Evolutionary conservation across 2,797 vertebrate species (phyloP), one percentile per base, ranked within the genome.

Genomic region (Eleutherodactylus coqui): DNA sequence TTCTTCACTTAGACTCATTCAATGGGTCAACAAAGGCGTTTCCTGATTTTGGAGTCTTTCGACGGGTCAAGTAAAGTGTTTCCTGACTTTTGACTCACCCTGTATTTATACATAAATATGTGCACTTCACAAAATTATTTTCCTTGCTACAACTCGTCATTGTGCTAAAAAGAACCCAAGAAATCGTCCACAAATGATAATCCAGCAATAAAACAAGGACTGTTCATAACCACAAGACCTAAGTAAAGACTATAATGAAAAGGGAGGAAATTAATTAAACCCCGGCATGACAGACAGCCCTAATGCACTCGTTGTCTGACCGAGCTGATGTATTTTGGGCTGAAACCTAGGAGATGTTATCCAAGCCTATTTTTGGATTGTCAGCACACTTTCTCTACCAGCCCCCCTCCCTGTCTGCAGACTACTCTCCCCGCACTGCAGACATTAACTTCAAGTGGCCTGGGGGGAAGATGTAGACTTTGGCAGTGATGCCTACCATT

Each of bases 401-500:
- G 36, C 53, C 36, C 85, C 72, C 53, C 75, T 38, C 51, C 27
- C 76, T 8, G 67, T 73, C 75, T 79, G 60, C 51, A 78, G 80
- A 69, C 47, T 76, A 19, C 36, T 13, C 75, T 55, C 85, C n/a
- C 62, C 21, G 27, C 60, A 77, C 72, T 14, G 24, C 73, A 84
- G 80, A 78, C 85, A 70, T 19, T n/a, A 47, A 77, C 60, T 36
- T 41, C 1, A 79, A 58, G 43, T 79, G 75, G 43, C 86, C 82
- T 34, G 53, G 49, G 83, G 89, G 89, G 73, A 88, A 75, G 47
- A n/a, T 19, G 17, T 47, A 76, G 32, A 1, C 0, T 2, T 82
- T 87, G 90, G 91, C 93, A 94, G 92, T 92, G 92, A 27, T 55
- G 82, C 51, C 64, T 70, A 53, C 79, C 77, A 64, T 72, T 78